Percentiles rank a stretch among this genome's conserved stretches.
These are phyloP conservation scores for Drosophila prostipennis DNA, from an alignment of 2,888 invertebrate species.

Conservation along the genomic window DNA sequence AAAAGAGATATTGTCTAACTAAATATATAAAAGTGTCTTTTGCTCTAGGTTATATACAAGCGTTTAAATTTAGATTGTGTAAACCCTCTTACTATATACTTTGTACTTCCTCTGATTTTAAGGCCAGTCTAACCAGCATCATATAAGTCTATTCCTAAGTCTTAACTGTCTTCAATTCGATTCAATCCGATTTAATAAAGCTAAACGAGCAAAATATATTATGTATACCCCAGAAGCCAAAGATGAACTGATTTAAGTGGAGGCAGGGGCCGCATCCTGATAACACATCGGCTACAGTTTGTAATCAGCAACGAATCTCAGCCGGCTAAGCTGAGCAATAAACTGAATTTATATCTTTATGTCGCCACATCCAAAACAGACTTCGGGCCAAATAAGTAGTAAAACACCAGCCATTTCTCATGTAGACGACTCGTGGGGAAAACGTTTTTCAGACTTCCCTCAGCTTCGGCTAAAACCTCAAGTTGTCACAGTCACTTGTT, in stretches of 20 bases:
- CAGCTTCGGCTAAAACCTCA: slow-evolving; percentile 12
- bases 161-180: slow-evolving; percentile 66
- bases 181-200: slow-evolving; percentile 60
- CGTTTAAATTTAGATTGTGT: slow-evolving; percentile 39
- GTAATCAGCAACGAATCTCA: not conserved
- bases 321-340: not conserved
- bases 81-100: slow-evolving; percentile 31
- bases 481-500: slow-evolving; percentile 33
- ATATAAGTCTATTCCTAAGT: slow-evolving; percentile 47
- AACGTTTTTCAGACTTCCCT: slow-evolving; percentile 18
- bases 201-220: slow-evolving; percentile 56
- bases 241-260: slow-evolving; percentile 1
- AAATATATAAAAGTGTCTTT: slow-evolving; percentile 36
- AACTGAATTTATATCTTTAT: slow-evolving; percentile 16
- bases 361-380: slow-evolving; percentile 13
- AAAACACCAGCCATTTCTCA: slow-evolving; percentile 12
- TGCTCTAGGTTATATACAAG: slow-evolving; percentile 31
- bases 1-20: slow-evolving; percentile 3
- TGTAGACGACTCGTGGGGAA: slow-evolving; percentile 11
- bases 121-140: slow-evolving; percentile 62
- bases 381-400: slow-evolving; percentile 12
- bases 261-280: not conserved
- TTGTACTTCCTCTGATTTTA: slow-evolving; percentile 59
- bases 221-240: slow-evolving; percentile 11
- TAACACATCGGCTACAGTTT: not conserved